phyloP scores from a whole-genome alignment of 2,888 invertebrate genomes.

The Scaptomyza cyrtandrae region DNA sequence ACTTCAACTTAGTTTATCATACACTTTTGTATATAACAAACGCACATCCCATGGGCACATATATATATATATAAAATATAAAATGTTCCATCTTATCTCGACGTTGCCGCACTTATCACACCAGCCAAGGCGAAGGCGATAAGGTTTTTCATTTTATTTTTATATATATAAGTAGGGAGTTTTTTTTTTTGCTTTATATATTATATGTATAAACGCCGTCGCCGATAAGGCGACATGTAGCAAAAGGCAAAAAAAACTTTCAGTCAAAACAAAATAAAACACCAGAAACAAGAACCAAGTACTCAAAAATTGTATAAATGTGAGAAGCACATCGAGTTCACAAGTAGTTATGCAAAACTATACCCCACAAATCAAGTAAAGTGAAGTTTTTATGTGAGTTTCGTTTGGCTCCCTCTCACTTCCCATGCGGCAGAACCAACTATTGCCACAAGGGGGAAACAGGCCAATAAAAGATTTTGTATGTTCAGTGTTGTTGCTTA shows the following conservation, averaged over 20 bases:
- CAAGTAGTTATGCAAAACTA: slow-evolving; percentile 30
- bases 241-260: not conserved
- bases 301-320: slow-evolving; percentile 29
- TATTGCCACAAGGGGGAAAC: slow-evolving; percentile 3
- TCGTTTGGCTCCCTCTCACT: no score
- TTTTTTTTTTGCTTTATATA: slow-evolving; percentile 19
- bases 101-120: slow-evolving; percentile 62
- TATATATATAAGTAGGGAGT: not conserved
- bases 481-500: slow-evolving; percentile 48
- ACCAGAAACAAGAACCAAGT: slow-evolving; percentile 25
- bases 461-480: slow-evolving; percentile 17
- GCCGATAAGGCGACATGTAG: slow-evolving; percentile 31
- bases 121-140: slow-evolving; percentile 52
- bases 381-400: slow-evolving; percentile 16
- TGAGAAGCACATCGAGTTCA: slow-evolving; percentile 5
- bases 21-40: slow-evolving; percentile 9
- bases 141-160: slow-evolving; percentile 52
- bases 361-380: slow-evolving; percentile 17
- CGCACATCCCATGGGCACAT: slow-evolving; percentile 10
- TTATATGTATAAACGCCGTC: not conserved
- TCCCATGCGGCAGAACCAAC: not conserved
- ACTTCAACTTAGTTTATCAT: slow-evolving; percentile 35
- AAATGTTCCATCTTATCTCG: slow-evolving; percentile 64
- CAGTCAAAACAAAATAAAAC: slow-evolving; percentile 8
- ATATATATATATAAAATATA: slow-evolving; percentile 10